These are phyloP conservation scores for Aselliscus stoliczkanus DNA, from an alignment of 2,797 vertebrate species.

Conservation along the genomic window DNA sequence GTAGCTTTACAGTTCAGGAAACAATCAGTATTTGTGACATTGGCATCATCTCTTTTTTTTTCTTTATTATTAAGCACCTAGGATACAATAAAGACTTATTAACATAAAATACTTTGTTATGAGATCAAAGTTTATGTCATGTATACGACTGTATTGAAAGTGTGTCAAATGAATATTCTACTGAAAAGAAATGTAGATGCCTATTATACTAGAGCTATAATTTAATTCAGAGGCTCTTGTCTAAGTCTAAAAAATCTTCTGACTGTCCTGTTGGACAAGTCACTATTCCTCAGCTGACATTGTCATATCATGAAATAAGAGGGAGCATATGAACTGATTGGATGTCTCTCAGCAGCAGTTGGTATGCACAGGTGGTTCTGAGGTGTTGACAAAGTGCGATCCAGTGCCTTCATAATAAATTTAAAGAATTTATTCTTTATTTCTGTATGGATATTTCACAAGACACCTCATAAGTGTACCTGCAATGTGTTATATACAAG, in stretches of 20 bases:
- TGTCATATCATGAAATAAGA: not conserved
- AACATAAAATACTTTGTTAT: not conserved
- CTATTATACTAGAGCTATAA: not conserved
- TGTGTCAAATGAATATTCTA: not conserved
- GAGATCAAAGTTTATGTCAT: not conserved
- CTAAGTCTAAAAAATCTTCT: not conserved
- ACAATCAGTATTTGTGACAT: not conserved
- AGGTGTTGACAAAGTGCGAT: not conserved
- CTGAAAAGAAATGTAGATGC: not conserved
- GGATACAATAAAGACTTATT: not conserved
- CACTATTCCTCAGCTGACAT: not conserved
- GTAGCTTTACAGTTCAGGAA: not conserved
- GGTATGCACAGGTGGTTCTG: not conserved
- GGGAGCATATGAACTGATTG: not conserved
- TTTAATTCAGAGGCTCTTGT: not conserved
- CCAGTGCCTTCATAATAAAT: no score
- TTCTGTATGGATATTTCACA: not conserved
- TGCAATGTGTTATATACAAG: not conserved
- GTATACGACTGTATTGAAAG: not conserved
- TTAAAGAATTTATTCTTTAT: not conserved
- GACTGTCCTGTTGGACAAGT: not conserved
- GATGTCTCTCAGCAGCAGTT: not conserved
- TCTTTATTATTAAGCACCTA: not conserved
- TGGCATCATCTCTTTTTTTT: not conserved
- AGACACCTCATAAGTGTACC: not conserved